Percentiles rank a stretch among this genome's conserved stretches.
These are phyloP conservation scores for Graptemys geographica DNA, from an alignment of 2,797 vertebrate species.

Conservation along the genomic window DNA sequence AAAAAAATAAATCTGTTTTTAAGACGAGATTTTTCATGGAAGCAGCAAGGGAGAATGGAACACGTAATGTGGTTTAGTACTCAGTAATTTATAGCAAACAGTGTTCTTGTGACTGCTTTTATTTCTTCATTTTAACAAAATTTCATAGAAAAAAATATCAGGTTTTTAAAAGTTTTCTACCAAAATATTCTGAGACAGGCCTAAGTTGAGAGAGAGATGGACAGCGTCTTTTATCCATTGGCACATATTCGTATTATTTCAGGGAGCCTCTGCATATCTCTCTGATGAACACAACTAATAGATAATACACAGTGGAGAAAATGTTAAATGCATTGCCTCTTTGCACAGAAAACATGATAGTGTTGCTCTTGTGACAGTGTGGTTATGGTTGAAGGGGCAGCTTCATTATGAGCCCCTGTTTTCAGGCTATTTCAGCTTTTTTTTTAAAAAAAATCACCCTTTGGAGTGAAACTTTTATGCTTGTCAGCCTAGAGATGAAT, in stretches of 20 bases:
- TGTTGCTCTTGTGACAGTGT: conserved; percentile 57
- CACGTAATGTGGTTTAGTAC: conserved; percentile 42
- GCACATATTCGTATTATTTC: conserved; percentile 25
- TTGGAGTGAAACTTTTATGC: conserved; percentile 16
- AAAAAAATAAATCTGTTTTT: conserved; percentile 77
- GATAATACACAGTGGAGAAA: conserved; percentile 56
- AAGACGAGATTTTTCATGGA: conserved; percentile 78
- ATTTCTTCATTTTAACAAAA: conserved; percentile 36
- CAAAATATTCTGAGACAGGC: conserved; percentile 11
- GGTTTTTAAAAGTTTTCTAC: background rate
- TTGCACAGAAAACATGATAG: conserved; percentile 55
- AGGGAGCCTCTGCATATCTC: conserved; percentile 40
- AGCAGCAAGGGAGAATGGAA: conserved; percentile 66
- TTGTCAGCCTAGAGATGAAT: conserved; percentile 61
- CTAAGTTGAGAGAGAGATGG: conserved; percentile 2
- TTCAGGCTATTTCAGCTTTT: conserved; percentile 52
- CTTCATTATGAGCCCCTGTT: conserved; percentile 64
- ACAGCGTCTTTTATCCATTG: conserved; percentile 10
- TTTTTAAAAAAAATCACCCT: background rate
- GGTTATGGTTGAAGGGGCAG: conserved; percentile 56
- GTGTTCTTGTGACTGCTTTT: conserved; percentile 5
- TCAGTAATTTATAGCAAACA: conserved; percentile 6
- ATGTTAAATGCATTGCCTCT: conserved; percentile 61
- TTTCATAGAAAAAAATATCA: conserved; percentile 38
- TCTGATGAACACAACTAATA: conserved; percentile 56